A percentile compares a stretch with the other conserved stretches of the same genome.
Evolutionary conservation across 2,113 vertebrate genomes (phyloP).

Genomic region (Tupaia tana): DNA sequence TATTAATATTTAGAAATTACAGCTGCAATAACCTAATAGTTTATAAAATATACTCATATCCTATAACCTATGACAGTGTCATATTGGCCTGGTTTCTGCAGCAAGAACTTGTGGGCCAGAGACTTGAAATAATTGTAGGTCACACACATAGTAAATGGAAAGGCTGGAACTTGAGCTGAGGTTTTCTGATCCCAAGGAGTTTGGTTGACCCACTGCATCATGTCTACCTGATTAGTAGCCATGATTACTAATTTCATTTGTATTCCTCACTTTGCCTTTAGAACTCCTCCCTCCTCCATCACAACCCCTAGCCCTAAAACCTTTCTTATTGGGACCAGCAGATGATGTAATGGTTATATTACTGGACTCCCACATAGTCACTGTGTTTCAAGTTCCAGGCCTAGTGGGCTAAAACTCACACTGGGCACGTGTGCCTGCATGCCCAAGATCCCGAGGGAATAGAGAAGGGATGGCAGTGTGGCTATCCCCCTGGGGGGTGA

Average conservation of each 20-base stretch:
- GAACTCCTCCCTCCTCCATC: neutral
- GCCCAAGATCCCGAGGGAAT: too few relatives aligned
- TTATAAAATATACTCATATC: neutral
- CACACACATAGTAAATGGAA: neutral
- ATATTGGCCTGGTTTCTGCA: neutral
- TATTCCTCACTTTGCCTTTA: neutral
- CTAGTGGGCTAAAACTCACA: too few relatives aligned
- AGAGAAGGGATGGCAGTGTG: too few relatives aligned
- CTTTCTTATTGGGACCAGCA: neutral
- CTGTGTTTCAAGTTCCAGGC: too few relatives aligned
- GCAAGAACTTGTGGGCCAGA: neutral
- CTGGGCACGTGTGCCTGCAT: too few relatives aligned
- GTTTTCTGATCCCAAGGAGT: slow-evolving; percentile 7
- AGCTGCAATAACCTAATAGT: neutral
- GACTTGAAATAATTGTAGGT: slow-evolving; percentile 1
- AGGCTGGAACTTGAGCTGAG: slow-evolving; percentile 3
- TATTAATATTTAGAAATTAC: neutral
- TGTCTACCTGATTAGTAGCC: neutral
- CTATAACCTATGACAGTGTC: neutral
- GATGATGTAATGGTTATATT: too few relatives aligned
- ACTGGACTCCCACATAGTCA: too few relatives aligned
- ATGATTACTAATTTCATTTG: neutral
- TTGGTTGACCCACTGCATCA: neutral
- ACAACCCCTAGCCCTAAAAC: neutral
- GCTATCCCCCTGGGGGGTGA: too few relatives aligned